Evolutionary conservation across 2,113 vertebrate species (phyloP), one percentile per base, ranked within the genome.

Genomic region (Morone chrysops): DNA sequence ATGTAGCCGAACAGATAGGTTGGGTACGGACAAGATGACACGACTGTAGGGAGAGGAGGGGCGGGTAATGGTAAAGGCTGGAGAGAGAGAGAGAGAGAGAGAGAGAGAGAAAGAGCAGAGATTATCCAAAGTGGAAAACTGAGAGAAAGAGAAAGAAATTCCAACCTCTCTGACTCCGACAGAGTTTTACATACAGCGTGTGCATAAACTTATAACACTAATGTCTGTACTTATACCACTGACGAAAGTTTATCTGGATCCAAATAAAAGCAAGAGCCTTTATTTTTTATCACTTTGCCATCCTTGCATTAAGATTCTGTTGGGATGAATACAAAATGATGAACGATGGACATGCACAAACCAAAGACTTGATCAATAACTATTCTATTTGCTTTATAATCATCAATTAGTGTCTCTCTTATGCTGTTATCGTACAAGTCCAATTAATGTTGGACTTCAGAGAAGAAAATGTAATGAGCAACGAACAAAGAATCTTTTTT

Each of bases 1-100:
- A 99, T 98, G 97, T 97, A 97, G 97, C 97, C 95, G 96, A 97
- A 96, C 96, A 97, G 97, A 99, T 97, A 97, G 97, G 97, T 97
- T 96, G 96, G 82, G 96, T 96, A 96, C 96, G 95, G 96, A 97
- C 97, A 96, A 96, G 97, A 97, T 97, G 97, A 98, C 97, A 98
- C 95, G 96, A 96, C 96, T 96, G 96, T 96, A 96, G 96, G 95
- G 95, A 95, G 94, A 94, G 95, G 95, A 96, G 96, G 77, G 86
- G 86, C 1, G 54, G 81, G 85, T 83, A 76, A 82, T 67, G 77
- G 47, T 51, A 38, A 63, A 70, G 80, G 87, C 70, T 79, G 70
- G 51, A 31, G 70, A 5, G 67, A 40, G 67, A 70, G 45, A 78
- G 51, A 31, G 70, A 5, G 67, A 40, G 67, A 70, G 45, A 78